Evolutionary conservation across 2,113 vertebrate species (phyloP).

Genomic region (Amblyornis subalaris): DNA sequence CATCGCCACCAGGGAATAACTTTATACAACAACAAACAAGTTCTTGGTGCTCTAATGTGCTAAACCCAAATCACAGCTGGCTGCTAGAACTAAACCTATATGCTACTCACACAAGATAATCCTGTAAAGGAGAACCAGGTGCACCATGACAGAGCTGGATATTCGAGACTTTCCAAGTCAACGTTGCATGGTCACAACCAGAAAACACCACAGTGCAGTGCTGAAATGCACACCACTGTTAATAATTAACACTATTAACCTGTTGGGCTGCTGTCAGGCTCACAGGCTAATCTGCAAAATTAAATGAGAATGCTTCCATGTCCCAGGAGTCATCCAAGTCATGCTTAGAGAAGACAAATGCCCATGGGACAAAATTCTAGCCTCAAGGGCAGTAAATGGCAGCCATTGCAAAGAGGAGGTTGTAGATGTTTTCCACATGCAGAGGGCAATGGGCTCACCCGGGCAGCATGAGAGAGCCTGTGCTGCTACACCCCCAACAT

Average conservation of each 20-base stretch:
- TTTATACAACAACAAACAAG: conserved; percentile 16
- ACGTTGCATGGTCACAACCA: background rate
- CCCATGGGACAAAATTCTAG: background rate
- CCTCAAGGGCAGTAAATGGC: background rate
- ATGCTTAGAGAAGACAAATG: background rate
- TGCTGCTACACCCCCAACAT: rapidly evolving
- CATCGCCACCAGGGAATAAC: background rate
- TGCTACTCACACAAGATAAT: background rate
- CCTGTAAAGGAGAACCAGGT: background rate
- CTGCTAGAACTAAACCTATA: background rate
- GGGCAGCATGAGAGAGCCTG: background rate
- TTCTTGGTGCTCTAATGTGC: background rate
- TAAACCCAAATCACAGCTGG: background rate
- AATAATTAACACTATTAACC: background rate
- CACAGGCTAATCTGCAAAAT: background rate
- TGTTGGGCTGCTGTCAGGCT: background rate
- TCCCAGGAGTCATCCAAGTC: rapidly evolving
- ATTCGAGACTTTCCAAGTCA: background rate
- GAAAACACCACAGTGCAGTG: background rate
- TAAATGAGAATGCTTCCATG: background rate
- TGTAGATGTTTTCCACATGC: background rate
- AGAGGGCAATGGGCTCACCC: rapidly evolving
- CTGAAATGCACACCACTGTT: background rate
- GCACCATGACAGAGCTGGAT: background rate
- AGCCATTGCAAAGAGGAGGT: background rate